phyloP scores from a whole-genome alignment of 2,888 invertebrate species.

The Zootermopsis nevadensis region DNA sequence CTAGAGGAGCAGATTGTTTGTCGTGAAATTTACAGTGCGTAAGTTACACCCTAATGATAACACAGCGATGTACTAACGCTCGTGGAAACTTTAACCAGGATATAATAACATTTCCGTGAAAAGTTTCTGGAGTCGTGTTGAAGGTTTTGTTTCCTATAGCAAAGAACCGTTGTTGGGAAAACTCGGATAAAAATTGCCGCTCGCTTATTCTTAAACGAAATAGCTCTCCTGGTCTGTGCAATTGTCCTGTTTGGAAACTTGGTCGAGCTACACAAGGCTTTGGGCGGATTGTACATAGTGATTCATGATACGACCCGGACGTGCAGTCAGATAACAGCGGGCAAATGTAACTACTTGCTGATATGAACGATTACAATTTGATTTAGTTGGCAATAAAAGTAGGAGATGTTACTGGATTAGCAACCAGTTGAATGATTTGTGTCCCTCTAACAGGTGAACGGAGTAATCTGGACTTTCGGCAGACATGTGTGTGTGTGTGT shows the following conservation, averaged over 20 bases:
- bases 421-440: constrained; percentile 2
- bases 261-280: background rate
- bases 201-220: too few relatives aligned
- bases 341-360: background rate
- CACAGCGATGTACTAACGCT: background rate
- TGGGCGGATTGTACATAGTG: background rate
- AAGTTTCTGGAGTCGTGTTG: background rate
- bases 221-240: too few relatives aligned
- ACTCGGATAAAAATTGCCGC: too few relatives aligned
- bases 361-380: background rate
- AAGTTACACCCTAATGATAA: background rate
- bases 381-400: background rate
- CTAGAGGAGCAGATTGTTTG: background rate
- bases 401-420: background rate
- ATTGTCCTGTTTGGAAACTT: too few relatives aligned
- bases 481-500: too few relatives aligned
- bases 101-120: background rate
- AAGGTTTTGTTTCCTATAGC: background rate
- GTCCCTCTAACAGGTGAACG: background rate
- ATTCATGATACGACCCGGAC: background rate
- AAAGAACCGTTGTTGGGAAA: too few relatives aligned
- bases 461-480: too few relatives aligned
- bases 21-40: background rate
- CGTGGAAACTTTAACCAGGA: background rate
- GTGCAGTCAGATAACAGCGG: background rate